These are phyloP conservation scores for Orchesella cincta DNA, from an alignment of 1,140 invertebrate species.

Conservation along the genomic window DNA sequence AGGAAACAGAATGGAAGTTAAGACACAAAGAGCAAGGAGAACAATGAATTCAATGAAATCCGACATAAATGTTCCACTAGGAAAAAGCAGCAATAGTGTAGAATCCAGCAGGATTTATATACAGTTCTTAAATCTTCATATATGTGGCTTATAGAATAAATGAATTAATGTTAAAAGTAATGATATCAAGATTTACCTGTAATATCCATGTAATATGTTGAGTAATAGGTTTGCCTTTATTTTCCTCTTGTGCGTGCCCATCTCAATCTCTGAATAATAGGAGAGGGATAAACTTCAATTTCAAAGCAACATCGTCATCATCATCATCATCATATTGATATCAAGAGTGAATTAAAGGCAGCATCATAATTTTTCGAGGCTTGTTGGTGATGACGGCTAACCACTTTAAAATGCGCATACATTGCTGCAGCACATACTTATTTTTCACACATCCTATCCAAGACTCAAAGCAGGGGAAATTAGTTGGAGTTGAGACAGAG, in stretches of 20 bases:
- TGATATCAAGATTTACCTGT: slow-evolving; percentile 8
- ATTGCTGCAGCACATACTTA: too few species aligned
- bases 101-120: neutral
- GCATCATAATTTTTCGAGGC: slow-evolving; percentile 18
- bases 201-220: neutral
- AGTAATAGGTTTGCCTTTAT: slow-evolving; percentile 6
- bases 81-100: neutral
- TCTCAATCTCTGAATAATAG: slow-evolving; percentile 19
- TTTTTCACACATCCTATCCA: too few species aligned
- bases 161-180: slow-evolving; percentile 2
- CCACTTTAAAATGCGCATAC: slow-evolving; percentile 22
- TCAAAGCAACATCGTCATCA: slow-evolving; percentile 9
- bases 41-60: slow-evolving; percentile 7
- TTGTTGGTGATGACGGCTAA: slow-evolving; percentile 26
- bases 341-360: slow-evolving; percentile 15
- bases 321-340: slow-evolving; percentile 16
- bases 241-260: neutral
- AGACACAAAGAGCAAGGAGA: neutral
- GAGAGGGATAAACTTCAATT: neutral
- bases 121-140: neutral
- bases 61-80: neutral
- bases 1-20: neutral
- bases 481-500: too few species aligned
- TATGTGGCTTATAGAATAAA: neutral
- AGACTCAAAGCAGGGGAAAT: too few species aligned